phyloP scores from a whole-genome alignment of 35 echinoderm and acorn worm species.

The Apostichopus californicus region DNA sequence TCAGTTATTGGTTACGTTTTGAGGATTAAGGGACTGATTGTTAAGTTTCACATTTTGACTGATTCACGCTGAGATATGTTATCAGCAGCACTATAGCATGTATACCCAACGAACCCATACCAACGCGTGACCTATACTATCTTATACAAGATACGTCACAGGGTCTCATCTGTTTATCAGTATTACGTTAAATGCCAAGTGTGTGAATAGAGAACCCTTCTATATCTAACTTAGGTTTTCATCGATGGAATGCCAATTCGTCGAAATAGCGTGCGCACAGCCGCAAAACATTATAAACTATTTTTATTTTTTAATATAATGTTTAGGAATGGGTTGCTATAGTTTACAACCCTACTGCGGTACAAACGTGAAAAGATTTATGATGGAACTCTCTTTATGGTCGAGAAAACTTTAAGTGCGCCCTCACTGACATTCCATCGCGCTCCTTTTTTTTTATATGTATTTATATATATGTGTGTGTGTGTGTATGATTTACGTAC shows the following conservation, averaged over 20 bases:
- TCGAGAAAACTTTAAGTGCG: conserved; percentile 10
- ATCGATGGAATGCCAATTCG: background rate
- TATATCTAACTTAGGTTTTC: no score
- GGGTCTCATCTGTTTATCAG: no score
- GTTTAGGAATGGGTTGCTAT: conserved; percentile 31
- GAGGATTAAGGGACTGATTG: no score
- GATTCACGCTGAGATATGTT: no score
- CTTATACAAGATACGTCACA: no score
- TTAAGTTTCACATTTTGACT: no score
- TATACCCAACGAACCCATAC: no score
- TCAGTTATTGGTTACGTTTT: no score
- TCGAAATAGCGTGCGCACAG: conserved; percentile 26
- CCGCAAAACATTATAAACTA: conserved; percentile 43
- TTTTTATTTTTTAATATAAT: conserved; percentile 45
- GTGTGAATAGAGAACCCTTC: no score
- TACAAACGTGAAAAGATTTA: conserved; percentile 18
- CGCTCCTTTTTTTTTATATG: background rate
- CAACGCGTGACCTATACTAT: no score
- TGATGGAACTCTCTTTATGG: background rate
- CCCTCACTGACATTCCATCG: conserved; percentile 4
- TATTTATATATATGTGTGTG: background rate
- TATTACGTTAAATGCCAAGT: no score
- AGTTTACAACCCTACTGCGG: background rate
- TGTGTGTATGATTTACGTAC: background rate
- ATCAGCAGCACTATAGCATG: no score